Conservation (phyloP, 1,140 invertebrate genomes). For the Drosophila mauritiana region DNA sequence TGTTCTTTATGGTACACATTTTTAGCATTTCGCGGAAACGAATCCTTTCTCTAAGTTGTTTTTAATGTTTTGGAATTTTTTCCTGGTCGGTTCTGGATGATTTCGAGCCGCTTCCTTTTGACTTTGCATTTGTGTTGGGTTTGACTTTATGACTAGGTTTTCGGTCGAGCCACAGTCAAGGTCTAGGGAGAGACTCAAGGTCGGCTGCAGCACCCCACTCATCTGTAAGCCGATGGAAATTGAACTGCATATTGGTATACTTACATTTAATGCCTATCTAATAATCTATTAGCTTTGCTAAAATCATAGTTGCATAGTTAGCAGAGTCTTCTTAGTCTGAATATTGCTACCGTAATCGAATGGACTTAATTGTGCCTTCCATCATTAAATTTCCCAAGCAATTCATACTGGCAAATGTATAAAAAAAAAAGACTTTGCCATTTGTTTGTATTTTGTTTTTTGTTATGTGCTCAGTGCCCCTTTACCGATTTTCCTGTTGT, state of each 20-base stretch:
- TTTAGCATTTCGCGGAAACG: conserved; percentile 45
- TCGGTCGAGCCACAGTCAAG: conserved; percentile 38
- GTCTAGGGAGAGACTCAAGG: conserved; percentile 5
- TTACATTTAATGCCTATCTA: too few relatives aligned
- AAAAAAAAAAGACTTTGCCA: neutral
- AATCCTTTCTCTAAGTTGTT: conserved; percentile 35
- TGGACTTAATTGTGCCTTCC: too few relatives aligned
- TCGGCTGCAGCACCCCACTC: neutral
- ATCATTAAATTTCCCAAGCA: neutral
- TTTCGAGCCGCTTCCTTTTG: conserved; percentile 62
- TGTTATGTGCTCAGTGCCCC: neutral
- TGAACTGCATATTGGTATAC: too few relatives aligned
- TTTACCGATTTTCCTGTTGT: conserved; percentile 41
- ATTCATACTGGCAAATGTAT: too few relatives aligned
- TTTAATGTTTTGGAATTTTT: conserved; percentile 49
- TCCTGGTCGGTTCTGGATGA: neutral
- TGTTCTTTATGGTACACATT: conserved; percentile 15
- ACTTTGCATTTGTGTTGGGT: conserved; percentile 77
- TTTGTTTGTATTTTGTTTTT: conserved; percentile 11
- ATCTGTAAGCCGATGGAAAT: neutral
- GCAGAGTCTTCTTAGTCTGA: too few relatives aligned
- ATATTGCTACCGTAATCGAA: too few relatives aligned
- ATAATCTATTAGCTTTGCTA: too few relatives aligned
- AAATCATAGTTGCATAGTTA: too few relatives aligned
- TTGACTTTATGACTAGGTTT: conserved; percentile 67